Percentiles rank a stretch among this genome's conserved stretches.
Evolutionary conservation across 2,113 vertebrate species (phyloP).

Genomic region (Ciconia maguari): DNA sequence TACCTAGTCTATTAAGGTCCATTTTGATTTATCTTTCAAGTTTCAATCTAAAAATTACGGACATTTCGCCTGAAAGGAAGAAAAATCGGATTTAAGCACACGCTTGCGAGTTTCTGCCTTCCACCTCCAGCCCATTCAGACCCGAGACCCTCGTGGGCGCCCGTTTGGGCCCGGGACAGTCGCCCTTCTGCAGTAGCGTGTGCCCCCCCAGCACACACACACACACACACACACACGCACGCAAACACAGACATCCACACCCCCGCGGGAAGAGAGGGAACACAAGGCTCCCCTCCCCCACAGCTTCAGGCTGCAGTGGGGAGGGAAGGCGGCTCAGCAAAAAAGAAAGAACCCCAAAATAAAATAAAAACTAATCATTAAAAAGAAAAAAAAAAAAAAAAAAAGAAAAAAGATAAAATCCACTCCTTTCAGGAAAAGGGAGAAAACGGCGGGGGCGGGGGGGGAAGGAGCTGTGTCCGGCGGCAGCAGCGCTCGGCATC

Average conservation of each 20-base stretch:
- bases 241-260: not conserved
- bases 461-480: not conserved
- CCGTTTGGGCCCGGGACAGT: not conserved
- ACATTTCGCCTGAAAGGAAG: conserved; percentile 20
- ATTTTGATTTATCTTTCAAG: conserved; percentile 40
- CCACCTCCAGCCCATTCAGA: not conserved
- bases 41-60: conserved; percentile 46
- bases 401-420: not conserved
- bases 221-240: not conserved
- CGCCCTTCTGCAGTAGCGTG: not conserved
- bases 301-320: not conserved
- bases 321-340: conserved; percentile 17
- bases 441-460: not conserved
- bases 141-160: not conserved
- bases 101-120: not conserved
- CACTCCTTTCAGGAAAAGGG: not conserved
- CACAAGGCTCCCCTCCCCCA: conserved; percentile 48
- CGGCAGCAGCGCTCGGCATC: not conserved
- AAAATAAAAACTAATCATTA: not conserved
- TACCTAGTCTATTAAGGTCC: conserved; percentile 41
- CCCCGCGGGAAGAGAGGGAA: not conserved
- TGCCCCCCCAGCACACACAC: not conserved
- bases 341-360: not conserved
- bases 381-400: too few species aligned
- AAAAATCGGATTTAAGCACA: conserved; percentile 17